Base-by-base conservation (phyloP, 1,140 invertebrate species). In the Drosophila baimaii region DNA sequence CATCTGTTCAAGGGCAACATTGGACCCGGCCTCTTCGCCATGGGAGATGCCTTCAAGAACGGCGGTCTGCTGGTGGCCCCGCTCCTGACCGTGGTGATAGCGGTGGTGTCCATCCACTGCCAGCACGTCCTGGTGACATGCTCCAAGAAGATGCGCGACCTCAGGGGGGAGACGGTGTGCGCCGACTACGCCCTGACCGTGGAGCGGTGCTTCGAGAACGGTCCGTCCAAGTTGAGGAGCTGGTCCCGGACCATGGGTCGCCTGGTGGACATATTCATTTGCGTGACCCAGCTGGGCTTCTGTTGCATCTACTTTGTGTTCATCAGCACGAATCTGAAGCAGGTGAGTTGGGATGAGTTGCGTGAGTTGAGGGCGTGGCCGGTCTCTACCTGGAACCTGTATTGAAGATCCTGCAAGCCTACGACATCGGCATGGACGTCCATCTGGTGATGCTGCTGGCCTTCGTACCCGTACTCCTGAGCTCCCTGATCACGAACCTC, bases 301-400 rank as follows among this genome's bases (percentile, higher is more conserved):
- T 99, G 98, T 92, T 98, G 97, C 93, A 96, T 98, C 21, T 99
- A 99, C 93, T 96, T 98, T 85, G 96, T 98, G 33, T 99, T 98
- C 92, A 96, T 98, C 77, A 95, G 97, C 21, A 95, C 95, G 44
- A 98, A 96, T 91, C 91, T 97, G 69, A 93, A 96, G 91, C 94
- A 96, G 94, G 96, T 96, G 62, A 84, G 81, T 68, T 25, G n/a
- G 7, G 3, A 17, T 3, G 13, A 12, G 5, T 27, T 23, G 4
- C 6, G 17, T 21, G 13, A 9, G 9, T 13, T n/a, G 29, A 12
- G 17, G 9, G 15, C 21, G 15, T 37, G 10, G 4, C 27, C 9
- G 29, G 35, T 25, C 29, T 55, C 27, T 47, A 52, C 13, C 7
- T 9, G 27, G 17, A 10, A 17, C 17, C 17, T 17, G 9, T 21